A percentile compares a stretch with the other conserved stretches of the same genome.
These are phyloP conservation scores for Pteronura brasiliensis DNA, from an alignment of 2,113 vertebrate genomes.

Conservation along the genomic window DNA sequence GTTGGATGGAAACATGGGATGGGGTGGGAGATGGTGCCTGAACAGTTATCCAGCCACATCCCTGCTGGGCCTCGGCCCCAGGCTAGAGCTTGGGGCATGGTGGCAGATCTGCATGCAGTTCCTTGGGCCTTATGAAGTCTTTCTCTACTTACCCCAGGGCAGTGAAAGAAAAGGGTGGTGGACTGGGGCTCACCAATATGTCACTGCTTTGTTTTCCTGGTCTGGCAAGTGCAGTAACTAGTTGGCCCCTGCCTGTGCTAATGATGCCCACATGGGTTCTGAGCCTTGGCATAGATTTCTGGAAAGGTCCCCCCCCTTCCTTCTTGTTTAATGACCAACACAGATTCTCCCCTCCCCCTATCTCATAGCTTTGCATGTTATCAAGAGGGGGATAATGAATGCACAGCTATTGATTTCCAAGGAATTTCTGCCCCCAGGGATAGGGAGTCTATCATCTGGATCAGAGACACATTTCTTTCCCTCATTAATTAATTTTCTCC, in stretches of 20 bases:
- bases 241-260: conserved; percentile 24
- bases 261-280: conserved; percentile 41
- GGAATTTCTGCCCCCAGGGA: conserved; percentile 70
- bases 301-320: neutral
- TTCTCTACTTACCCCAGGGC: neutral
- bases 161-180: neutral
- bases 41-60: neutral
- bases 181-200: neutral
- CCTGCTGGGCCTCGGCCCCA: neutral
- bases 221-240: conserved; percentile 34
- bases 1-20: neutral
- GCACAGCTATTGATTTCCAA: conserved; percentile 75
- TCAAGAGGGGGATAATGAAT: conserved; percentile 70
- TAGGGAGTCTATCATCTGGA: conserved; percentile 71
- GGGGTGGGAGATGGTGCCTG: neutral
- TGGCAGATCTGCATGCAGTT: neutral
- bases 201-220: conserved; percentile 34
- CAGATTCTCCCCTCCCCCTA: neutral
- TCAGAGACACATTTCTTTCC: conserved; percentile 73
- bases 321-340: conserved; percentile 55
- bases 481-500: conserved; percentile 78
- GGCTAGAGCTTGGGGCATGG: neutral
- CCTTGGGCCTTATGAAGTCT: neutral
- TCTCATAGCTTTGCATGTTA: conserved; percentile 68
- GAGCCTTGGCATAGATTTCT: conserved; percentile 52